Evolutionary conservation across 2,888 invertebrate genomes (phyloP), one percentile per base, ranked within the genome.

Genomic region (Adela reaumurella): DNA sequence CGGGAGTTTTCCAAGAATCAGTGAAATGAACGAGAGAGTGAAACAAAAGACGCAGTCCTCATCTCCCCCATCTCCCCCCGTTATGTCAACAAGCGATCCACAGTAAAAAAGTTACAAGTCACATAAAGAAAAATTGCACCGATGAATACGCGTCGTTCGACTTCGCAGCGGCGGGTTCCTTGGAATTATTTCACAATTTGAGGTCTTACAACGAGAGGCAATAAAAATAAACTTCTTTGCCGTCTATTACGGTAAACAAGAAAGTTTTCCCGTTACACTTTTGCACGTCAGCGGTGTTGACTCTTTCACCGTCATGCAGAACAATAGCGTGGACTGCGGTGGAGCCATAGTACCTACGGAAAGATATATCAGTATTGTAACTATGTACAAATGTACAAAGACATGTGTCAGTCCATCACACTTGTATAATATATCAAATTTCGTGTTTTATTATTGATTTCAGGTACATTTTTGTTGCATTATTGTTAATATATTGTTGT

Each of bases 91-190:
- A n/a, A n/a, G n/a, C n/a, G n/a, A 35, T 8, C 35, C 35, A 11
- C 35, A 35, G 6, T 35, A 35, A 35, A 61, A 67, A 71, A 69
- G 56, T 68, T 69, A 58, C 57, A 63, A 62, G 67, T 63, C 64
- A 67, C 64, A 68, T 66, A 65, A 46, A 68, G 68, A 63, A 61
- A 66, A 67, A 71, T 67, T 64, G 64, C 62, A 65, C 63, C 11
- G 35, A 35, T 35, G 35, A 35, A 3, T 14, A 8, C 8, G 35
- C 35, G 35, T 8, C 35, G 35, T 24, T 24, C 24, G 35, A 35
- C 35, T 3, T 14, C 8, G 35, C 35, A 14, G 35, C 35, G 35
- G 35, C 35, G 35, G 35, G 6, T 3, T 4, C 35, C 6, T 3
- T 14, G 35, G 35, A 35, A 35, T 35, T 35, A 35, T 35, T 35